Conservation (phyloP, 2,797 vertebrate species). For the Onychomys leucogaster region DNA sequence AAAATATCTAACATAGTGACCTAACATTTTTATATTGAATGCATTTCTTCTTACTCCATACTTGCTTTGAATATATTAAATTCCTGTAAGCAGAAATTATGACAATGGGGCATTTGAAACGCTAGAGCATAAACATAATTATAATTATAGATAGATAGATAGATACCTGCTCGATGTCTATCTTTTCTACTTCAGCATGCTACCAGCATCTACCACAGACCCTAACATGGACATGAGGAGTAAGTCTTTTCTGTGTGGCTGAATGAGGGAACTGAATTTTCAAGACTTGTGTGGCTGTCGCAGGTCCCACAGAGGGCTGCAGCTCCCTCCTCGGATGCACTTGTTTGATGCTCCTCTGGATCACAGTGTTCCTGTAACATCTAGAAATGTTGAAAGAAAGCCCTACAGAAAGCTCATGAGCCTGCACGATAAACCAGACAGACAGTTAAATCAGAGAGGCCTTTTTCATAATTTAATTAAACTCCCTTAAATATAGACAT, state of each 20-base stretch:
- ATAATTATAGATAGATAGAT: neutral
- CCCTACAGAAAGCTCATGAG: neutral
- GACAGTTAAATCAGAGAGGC: conserved; percentile 87
- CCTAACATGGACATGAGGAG: neutral
- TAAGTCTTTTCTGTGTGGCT: neutral
- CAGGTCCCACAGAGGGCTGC: neutral
- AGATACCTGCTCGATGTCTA: neutral
- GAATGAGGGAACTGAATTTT: neutral
- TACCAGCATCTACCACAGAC: neutral
- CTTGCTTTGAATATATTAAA: neutral
- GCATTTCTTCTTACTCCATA: neutral
- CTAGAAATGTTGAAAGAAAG: conserved; percentile 31
- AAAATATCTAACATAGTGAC: neutral
- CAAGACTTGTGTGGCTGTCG: neutral
- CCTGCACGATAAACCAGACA: conserved; percentile 83
- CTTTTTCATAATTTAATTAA: conserved; percentile 88
- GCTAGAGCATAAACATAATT: neutral
- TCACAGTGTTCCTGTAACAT: neutral
- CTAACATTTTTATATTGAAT: neutral
- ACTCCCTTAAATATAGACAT: conserved; percentile 87
- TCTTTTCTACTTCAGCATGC: neutral
- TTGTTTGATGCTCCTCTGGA: neutral
- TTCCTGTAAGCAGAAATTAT: neutral
- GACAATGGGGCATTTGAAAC: neutral
- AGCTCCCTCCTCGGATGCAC: neutral